A percentile compares a stretch with the other conserved stretches of the same genome.
Conservation (phyloP, 2,113 vertebrate species). For the Pogonocichla stellata region DNA sequence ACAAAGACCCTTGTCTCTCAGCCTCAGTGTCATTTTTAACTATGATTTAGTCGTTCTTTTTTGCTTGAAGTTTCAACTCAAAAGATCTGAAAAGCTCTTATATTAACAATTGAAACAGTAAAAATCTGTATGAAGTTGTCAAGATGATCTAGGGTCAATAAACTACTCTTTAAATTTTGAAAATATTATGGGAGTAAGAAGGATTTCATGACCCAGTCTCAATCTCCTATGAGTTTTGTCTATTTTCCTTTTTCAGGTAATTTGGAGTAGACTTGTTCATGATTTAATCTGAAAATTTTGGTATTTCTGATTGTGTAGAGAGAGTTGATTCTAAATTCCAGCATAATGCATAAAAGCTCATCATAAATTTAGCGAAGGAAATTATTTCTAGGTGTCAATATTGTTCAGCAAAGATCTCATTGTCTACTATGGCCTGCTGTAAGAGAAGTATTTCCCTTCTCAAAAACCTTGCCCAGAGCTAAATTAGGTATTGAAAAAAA, state of each 20-base stretch:
- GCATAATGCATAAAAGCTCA: not conserved
- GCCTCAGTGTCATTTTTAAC: constrained; percentile 47
- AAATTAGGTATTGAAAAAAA: not conserved
- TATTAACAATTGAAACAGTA: not conserved
- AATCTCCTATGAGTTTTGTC: not conserved
- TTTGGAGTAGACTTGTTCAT: not conserved
- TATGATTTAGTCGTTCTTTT: not conserved
- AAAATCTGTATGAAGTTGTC: not conserved
- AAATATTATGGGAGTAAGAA: not conserved
- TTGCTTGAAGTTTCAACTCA: not conserved
- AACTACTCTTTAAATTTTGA: not conserved
- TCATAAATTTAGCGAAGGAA: not conserved
- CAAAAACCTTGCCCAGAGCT: not conserved
- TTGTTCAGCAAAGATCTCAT: not conserved
- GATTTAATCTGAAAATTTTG: not conserved
- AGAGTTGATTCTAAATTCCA: not conserved
- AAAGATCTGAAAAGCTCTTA: not conserved
- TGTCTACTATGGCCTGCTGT: not conserved
- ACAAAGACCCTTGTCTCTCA: constrained; percentile 49
- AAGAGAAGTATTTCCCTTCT: not conserved
- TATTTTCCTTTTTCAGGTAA: not conserved
- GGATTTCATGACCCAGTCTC: not conserved
- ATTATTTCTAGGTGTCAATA: not conserved
- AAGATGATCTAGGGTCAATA: not conserved
- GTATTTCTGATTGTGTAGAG: not conserved